These are phyloP conservation scores for Tenebrosternarchus preto DNA, from an alignment of 2,113 vertebrate species.

Conservation along the genomic window DNA sequence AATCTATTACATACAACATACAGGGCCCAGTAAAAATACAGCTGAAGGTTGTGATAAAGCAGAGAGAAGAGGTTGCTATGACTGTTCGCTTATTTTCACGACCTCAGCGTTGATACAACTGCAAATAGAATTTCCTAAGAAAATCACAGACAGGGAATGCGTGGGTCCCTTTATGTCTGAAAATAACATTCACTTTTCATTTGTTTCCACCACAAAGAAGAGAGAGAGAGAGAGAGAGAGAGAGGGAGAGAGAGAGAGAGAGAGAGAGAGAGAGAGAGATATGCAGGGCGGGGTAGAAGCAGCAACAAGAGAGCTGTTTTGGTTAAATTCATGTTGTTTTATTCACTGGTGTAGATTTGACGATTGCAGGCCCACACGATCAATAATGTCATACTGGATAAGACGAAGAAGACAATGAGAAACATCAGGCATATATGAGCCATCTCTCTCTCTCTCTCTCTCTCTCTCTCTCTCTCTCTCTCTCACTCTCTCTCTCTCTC, in stretches of 20 bases:
- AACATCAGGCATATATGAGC: constrained; percentile 33
- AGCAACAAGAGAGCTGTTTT: constrained; percentile 40
- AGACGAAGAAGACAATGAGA: constrained; percentile 70
- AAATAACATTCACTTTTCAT: constrained; percentile 27
- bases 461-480: constrained; percentile 22
- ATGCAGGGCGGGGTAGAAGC: not conserved
- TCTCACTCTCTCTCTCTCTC: constrained; percentile 25
- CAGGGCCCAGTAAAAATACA: not conserved
- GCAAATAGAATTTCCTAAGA: constrained; percentile 18
- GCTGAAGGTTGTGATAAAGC: not conserved
- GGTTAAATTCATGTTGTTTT: constrained; percentile 72
- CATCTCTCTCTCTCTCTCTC: constrained; percentile 19
- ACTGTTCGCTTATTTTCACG: not conserved
- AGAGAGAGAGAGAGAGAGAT: not conserved
- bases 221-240: constrained; percentile 45
- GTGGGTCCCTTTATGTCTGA: constrained; percentile 1
- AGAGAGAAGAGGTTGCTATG: not conserved
- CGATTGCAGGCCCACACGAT: constrained; percentile 74
- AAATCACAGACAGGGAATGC: not conserved
- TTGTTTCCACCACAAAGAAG: not conserved
- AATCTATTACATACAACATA: not conserved
- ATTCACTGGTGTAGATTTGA: constrained; percentile 59
- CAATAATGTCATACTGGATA: constrained; percentile 71
- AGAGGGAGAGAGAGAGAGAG: constrained; percentile 15
- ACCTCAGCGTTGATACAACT: not conserved